Conservation (phyloP, 1,140 invertebrate genomes). For the Zaprionus ornatus region DNA sequence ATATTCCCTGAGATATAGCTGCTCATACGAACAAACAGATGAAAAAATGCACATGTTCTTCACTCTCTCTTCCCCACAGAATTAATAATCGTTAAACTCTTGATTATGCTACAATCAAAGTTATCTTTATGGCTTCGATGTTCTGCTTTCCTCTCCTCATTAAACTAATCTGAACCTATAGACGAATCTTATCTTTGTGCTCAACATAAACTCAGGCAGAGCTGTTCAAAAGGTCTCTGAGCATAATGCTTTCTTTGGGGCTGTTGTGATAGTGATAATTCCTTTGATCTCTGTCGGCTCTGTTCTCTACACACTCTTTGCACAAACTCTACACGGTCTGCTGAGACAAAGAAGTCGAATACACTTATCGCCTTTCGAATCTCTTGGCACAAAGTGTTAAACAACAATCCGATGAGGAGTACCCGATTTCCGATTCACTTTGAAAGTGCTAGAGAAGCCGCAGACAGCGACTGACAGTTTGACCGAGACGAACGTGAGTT, state of each 20-base stretch:
- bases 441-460: slow-evolving; percentile 31
- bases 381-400: slow-evolving; percentile 51
- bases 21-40: too few relatives aligned
- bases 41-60: too few relatives aligned
- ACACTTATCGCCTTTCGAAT: slow-evolving; percentile 56
- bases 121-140: background rate
- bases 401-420: slow-evolving; percentile 25
- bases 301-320: slow-evolving; percentile 4
- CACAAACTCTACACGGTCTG: slow-evolving; percentile 3
- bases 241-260: background rate
- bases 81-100: background rate
- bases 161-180: background rate
- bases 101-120: background rate
- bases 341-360: slow-evolving; percentile 9
- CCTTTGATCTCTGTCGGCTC: slow-evolving; percentile 36
- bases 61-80: too few relatives aligned
- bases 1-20: too few relatives aligned
- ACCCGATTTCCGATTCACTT: slow-evolving; percentile 45
- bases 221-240: background rate
- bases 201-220: background rate
- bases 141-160: background rate
- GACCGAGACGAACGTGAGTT: background rate
- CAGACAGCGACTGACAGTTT: slow-evolving; percentile 29
- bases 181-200: background rate
- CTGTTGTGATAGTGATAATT: slow-evolving; percentile 16